phyloP scores from a whole-genome alignment of 2,113 vertebrate species.

The Notiomystis cincta region DNA sequence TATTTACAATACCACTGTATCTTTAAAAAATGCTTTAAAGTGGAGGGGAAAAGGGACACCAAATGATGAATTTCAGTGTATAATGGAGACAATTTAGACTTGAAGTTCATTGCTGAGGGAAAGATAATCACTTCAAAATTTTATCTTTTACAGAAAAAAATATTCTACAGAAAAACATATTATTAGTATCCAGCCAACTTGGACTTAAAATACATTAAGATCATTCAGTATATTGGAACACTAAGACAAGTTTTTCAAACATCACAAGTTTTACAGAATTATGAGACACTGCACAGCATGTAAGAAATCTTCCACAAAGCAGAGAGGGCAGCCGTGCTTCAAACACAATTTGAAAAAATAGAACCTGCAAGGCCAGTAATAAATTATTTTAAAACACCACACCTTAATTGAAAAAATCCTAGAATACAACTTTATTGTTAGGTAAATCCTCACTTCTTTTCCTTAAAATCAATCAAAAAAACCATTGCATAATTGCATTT shows the following conservation, averaged over 20 bases:
- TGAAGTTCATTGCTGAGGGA: neutral
- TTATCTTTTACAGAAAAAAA: neutral
- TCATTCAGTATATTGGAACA: neutral
- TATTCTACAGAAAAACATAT: neutral
- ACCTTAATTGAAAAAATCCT: conserved; percentile 1
- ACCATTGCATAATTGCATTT: neutral
- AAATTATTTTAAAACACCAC: neutral
- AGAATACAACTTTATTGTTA: conserved; percentile 31
- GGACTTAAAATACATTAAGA: neutral
- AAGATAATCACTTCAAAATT: neutral
- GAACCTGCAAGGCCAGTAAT: neutral
- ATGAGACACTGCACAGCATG: neutral
- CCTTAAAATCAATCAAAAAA: conserved; percentile 12
- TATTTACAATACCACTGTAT: neutral
- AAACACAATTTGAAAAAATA: neutral
- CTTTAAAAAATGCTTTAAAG: neutral
- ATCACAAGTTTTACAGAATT: neutral
- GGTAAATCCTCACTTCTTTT: conserved; percentile 11
- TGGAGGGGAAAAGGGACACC: neutral
- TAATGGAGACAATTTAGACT: neutral
- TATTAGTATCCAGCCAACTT: neutral
- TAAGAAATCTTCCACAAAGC: neutral
- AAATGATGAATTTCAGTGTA: neutral
- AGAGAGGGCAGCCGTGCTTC: neutral
- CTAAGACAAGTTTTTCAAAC: neutral